Conservation (phyloP, 2,888 invertebrate species). For the Xestia rhomboidea region DNA sequence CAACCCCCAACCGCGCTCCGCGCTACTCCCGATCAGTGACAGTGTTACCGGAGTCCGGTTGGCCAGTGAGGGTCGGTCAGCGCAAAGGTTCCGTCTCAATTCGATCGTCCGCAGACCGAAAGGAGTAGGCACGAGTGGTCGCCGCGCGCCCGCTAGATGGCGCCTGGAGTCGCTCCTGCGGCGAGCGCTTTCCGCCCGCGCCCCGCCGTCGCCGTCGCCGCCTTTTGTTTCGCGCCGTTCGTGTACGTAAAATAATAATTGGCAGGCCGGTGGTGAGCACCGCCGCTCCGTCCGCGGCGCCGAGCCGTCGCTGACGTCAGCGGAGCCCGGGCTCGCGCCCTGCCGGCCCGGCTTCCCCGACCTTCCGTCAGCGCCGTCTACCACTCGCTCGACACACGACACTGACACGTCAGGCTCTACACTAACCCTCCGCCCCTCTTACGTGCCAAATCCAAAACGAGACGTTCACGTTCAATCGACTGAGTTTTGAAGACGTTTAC, state of each 20-base stretch:
- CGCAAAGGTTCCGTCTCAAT: constrained; percentile 85
- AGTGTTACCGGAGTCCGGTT: constrained; percentile 79
- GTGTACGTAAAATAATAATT: constrained; percentile 89
- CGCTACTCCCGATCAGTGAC: constrained; percentile 80
- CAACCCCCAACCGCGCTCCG: constrained; percentile 65
- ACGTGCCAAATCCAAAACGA: constrained; percentile 82
- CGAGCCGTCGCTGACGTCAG: constrained; percentile 89
- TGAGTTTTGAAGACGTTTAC: constrained; percentile 66
- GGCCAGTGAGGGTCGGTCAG: constrained; percentile 81
- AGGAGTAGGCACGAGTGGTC: constrained; percentile 87
- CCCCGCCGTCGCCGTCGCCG: constrained; percentile 84
- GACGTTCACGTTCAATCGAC: constrained; percentile 69
- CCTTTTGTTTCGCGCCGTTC: constrained; percentile 88
- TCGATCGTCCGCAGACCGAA: constrained; percentile 89
- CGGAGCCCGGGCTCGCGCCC: constrained; percentile 86
- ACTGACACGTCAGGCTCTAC: constrained; percentile 84
- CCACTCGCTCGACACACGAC: constrained; percentile 82
- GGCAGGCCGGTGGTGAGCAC: constrained; percentile 86
- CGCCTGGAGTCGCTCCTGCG: constrained; percentile 90
- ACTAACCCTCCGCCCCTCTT: constrained; percentile 83
- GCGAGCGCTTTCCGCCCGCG: constrained; percentile 88
- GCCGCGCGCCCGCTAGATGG: constrained; percentile 89
- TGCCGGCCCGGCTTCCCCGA: constrained; percentile 88
- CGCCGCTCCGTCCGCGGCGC: constrained; percentile 80
- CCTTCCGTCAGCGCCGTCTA: constrained; percentile 88